phyloP scores from a whole-genome alignment of 2,797 vertebrate species.

The Onychomys leucogaster region DNA sequence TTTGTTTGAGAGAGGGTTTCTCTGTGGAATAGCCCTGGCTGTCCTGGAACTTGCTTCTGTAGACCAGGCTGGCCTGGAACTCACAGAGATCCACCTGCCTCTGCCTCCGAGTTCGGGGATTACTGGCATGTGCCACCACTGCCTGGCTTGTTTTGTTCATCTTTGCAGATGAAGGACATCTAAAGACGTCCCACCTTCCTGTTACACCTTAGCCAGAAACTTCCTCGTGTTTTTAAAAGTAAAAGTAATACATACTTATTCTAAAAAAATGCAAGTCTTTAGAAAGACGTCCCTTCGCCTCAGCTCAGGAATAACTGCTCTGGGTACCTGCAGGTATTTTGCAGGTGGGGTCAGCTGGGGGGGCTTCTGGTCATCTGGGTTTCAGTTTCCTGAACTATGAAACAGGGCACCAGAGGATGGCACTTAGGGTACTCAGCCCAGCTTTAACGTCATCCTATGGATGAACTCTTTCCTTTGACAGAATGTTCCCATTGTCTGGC shows the following conservation, averaged over 20 bases:
- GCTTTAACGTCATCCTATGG: not conserved
- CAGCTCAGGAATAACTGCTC: not conserved
- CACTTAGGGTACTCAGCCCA: not conserved
- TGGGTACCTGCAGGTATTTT: not conserved
- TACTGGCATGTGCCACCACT: not conserved
- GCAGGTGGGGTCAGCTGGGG: not conserved
- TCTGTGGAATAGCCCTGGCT: not conserved
- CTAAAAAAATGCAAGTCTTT: not conserved
- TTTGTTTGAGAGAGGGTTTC: not conserved
- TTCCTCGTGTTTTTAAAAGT: not conserved
- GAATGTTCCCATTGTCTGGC: not conserved
- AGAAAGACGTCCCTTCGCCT: not conserved
- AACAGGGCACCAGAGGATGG: not conserved
- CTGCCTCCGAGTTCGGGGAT: not conserved
- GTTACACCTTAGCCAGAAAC: not conserved
- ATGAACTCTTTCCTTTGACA: not conserved
- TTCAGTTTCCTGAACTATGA: not conserved
- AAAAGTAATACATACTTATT: not conserved
- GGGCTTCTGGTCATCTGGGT: not conserved
- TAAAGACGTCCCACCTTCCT: not conserved
- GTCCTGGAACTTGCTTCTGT: not conserved
- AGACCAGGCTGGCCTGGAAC: not conserved
- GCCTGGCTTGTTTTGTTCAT: not conserved
- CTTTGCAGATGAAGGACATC: not conserved
- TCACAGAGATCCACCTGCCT: not conserved